Evolutionary conservation across 2,888 invertebrate species (phyloP), one percentile per base, ranked within the genome.

Genomic region (Danaus chrysippus): DNA sequence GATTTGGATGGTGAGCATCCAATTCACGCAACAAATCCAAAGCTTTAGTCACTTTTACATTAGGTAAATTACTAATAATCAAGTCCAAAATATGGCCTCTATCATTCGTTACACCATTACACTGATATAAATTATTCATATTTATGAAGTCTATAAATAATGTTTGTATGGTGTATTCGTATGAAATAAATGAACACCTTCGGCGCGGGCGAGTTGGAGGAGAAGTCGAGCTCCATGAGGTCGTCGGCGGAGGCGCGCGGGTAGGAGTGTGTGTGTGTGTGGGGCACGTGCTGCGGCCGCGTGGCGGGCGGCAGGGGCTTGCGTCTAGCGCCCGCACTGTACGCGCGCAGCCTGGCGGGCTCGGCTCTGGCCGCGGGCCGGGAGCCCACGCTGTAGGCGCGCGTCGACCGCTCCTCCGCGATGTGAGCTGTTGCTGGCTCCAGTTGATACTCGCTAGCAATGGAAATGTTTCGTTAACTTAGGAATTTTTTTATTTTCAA

Each of bases 381-480:
- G 60, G 96, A 96, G 19, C 97, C 97, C 68, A 97, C 95, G 34
- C 97, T 97, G 86, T 96, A 97, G 1, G 97, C 94, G 70, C 96
- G 92, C 58, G 93, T 92, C n/a, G 95, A 95, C 71, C 92, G 90
- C 73, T 71, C 81, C 72, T 93, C 93, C 74, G 69, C 87, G 64
- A 96, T 92, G 79, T 94, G 96, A 13, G 96, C 94, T 63, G 92
- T 92, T 0, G 96, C 96, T 76, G 96, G 96, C 75, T 96, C 96
- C 56, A 97, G 89, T 70, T 94, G 95, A 86, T 94, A 96, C 79
- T 95, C 96, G 56, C 94, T 93, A 34, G 75, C 0, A 49, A 49
- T 2, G 42, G 6, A 19, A 11, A 58, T n/a, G 10, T 19, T 1
- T 1, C 41, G n/a, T 57, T 10, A 5, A 34, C 5, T 34, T 34